phyloP scores from a whole-genome alignment of 2,888 invertebrate species.

The Sminthurides aquaticus region DNA sequence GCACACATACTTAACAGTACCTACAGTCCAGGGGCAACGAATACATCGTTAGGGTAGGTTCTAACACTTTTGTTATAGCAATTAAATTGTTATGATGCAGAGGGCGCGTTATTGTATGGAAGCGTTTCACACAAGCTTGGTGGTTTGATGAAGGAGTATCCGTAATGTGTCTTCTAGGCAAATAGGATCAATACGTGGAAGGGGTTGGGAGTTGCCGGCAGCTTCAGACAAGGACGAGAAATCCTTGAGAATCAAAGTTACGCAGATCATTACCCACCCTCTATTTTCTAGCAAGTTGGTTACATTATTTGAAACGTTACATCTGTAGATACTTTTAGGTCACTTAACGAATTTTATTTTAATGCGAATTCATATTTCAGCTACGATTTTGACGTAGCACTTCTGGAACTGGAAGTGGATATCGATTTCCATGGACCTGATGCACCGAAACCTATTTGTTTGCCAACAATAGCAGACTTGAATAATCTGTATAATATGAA shows the following conservation, averaged over 20 bases:
- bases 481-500: slow-evolving; percentile 12
- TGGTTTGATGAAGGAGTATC: too few relatives aligned
- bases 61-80: background rate
- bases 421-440: slow-evolving; percentile 29
- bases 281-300: slow-evolving; percentile 24
- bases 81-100: background rate
- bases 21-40: background rate
- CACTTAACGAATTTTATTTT: too few relatives aligned
- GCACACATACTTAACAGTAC: slow-evolving; percentile 26
- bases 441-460: slow-evolving; percentile 39
- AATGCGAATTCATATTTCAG: too few relatives aligned
- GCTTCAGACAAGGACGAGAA: slow-evolving; percentile 34
- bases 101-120: background rate
- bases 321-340: too few relatives aligned
- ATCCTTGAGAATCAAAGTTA: slow-evolving; percentile 31
- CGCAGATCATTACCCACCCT: slow-evolving; percentile 38
- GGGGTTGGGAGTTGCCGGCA: slow-evolving; percentile 25
- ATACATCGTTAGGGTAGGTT: slow-evolving; percentile 7
- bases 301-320: too few relatives aligned
- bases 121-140: too few relatives aligned
- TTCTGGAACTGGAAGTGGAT: slow-evolving; percentile 30
- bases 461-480: slow-evolving; percentile 22
- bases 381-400: slow-evolving; percentile 38
- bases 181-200: slow-evolving; percentile 31
- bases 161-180: too few relatives aligned